A percentile compares a stretch with the other conserved stretches of the same genome.
Conservation (phyloP, 2,888 invertebrate species). For the Ichneumon xanthorius region DNA sequence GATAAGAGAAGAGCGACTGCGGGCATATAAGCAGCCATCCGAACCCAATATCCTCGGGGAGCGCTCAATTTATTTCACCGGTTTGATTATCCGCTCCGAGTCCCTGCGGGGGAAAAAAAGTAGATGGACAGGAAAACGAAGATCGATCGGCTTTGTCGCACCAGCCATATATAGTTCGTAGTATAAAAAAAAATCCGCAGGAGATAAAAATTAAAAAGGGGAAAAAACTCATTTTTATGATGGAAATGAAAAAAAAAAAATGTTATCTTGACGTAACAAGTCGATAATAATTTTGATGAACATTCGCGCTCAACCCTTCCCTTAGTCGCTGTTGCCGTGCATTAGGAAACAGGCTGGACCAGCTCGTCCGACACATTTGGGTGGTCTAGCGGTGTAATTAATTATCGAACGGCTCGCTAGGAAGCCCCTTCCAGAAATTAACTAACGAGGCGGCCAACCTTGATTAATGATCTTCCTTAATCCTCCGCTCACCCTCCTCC, state of each 20-base stretch:
- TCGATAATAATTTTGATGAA: conserved; percentile 33
- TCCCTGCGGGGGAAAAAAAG: conserved; percentile 23
- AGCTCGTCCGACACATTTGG: conserved; percentile 18
- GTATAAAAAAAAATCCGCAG: neutral
- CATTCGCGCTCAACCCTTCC: neutral
- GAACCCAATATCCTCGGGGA: conserved; percentile 49
- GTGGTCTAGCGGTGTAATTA: conserved; percentile 15
- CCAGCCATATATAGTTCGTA: neutral
- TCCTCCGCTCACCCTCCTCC: conserved; percentile 4
- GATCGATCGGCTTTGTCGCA: conserved; percentile 10
- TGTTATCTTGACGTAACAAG: neutral
- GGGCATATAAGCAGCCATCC: conserved; percentile 6
- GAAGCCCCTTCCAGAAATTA: conserved; percentile 1
- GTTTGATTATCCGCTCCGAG: conserved; percentile 50
- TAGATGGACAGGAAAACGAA: neutral
- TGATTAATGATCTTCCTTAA: conserved; percentile 48
- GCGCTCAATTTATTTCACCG: conserved; percentile 46
- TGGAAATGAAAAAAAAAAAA: neutral
- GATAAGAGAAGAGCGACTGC: conserved; percentile 7
- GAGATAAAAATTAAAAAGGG: neutral
- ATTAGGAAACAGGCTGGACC: conserved; percentile 22
- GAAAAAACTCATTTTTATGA: neutral
- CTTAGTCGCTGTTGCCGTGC: conserved; percentile 13
- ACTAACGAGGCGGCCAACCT: conserved; percentile 39
- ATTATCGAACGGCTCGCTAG: conserved; percentile 29